Conservation (phyloP, 2,113 vertebrate genomes). For the Hiodon tergisus region DNA sequence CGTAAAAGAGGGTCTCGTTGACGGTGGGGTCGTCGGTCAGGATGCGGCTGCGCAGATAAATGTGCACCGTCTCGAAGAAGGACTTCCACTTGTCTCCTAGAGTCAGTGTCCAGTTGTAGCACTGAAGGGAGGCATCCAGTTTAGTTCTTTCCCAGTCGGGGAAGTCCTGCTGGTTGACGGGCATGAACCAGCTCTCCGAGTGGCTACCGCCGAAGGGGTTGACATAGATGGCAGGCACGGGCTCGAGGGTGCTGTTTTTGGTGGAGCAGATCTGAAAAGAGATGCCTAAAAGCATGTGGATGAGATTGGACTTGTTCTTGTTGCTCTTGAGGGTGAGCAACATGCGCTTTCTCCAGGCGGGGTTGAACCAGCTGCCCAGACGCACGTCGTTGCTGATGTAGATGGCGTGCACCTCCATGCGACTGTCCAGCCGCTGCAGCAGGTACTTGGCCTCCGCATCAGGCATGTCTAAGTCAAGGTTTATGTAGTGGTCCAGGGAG, state of each 20-base stretch:
- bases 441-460: constrained; percentile 88
- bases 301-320: constrained; percentile 94
- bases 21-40: constrained; percentile 67
- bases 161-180: constrained; percentile 80
- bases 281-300: constrained; percentile 92
- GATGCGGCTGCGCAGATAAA: constrained; percentile 89
- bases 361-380: constrained; percentile 97
- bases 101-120: constrained; percentile 92
- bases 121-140: constrained; percentile 87
- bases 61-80: constrained; percentile 94
- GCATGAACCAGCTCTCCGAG: constrained; percentile 96
- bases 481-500: constrained; percentile 89
- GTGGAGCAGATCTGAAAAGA: constrained; percentile 93
- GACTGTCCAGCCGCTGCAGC: constrained; percentile 80
- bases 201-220: constrained; percentile 97
- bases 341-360: constrained; percentile 93
- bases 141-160: constrained; percentile 94
- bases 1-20: constrained; percentile 88
- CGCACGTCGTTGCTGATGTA: constrained; percentile 99
- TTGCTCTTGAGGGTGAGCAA: constrained; percentile 94
- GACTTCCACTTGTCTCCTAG: constrained; percentile 98
- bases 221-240: constrained; percentile 83
- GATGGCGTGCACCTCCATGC: constrained; percentile 91
- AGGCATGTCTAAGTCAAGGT: constrained; percentile 91
- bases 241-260: constrained; percentile 96